phyloP scores from a whole-genome alignment of 2,797 vertebrate species.

The Eleutherodactylus coqui region DNA sequence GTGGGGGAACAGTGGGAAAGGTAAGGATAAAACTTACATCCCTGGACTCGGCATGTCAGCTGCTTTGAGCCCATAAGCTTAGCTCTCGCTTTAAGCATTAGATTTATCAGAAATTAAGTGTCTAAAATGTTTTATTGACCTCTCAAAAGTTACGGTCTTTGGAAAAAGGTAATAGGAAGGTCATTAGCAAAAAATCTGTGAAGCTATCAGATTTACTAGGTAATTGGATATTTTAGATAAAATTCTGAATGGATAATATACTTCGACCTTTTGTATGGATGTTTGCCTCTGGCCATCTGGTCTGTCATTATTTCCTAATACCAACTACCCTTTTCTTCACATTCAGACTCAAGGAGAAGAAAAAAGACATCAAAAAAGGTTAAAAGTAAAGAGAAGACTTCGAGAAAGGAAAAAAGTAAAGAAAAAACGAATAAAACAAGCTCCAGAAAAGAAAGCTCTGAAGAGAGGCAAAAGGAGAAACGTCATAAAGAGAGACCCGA shows the following conservation, averaged over 20 bases:
- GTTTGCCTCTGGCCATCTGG: not conserved
- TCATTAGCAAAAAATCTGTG: not conserved
- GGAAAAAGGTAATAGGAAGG: too few species aligned
- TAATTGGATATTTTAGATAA: not conserved
- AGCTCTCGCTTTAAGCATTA: too few species aligned
- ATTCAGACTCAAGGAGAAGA: constrained; percentile 41
- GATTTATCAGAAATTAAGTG: too few species aligned
- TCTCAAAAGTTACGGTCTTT: too few species aligned
- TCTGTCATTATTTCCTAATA: not conserved
- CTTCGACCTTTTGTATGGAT: not conserved
- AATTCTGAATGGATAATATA: not conserved
- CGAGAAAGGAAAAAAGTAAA: constrained; percentile 74
- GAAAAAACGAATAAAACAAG: constrained; percentile 69
- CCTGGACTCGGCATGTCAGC: too few species aligned
- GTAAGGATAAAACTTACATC: too few species aligned
- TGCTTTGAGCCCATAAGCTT: too few species aligned
- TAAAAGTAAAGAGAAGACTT: constrained; percentile 72
- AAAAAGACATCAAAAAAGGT: constrained; percentile 62
- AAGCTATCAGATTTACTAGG: not conserved
- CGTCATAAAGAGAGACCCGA: constrained; percentile 71
- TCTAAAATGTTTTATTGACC: too few species aligned
- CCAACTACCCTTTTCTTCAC: not conserved
- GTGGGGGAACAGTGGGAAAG: too few species aligned
- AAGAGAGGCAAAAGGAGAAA: constrained; percentile 70
- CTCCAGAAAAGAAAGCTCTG: constrained; percentile 71